Evolutionary conservation across 1,140 invertebrate genomes (phyloP).

Genomic region (Macrotrachela quadricornifera): DNA sequence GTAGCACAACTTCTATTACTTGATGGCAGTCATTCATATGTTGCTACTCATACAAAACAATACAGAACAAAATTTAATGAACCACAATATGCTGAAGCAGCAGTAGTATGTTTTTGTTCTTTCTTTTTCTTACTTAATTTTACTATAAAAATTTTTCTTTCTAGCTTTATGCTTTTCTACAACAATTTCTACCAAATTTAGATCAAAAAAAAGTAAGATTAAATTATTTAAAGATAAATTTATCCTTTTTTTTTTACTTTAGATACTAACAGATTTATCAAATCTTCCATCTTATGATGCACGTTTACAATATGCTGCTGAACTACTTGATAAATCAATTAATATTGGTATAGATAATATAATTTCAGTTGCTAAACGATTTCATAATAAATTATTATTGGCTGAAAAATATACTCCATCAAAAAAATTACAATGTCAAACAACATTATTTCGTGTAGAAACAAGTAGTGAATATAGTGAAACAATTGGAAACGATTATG

Average conservation of each 20-base stretch:
- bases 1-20: slow-evolving; percentile 40
- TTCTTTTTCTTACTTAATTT: neutral
- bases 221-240: slow-evolving; percentile 27
- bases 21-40: slow-evolving; percentile 73
- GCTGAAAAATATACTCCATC: slow-evolving; percentile 46
- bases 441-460: slow-evolving; percentile 47
- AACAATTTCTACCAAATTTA: slow-evolving; percentile 11
- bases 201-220: slow-evolving; percentile 6
- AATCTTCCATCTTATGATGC: neutral
- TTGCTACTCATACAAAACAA: slow-evolving; percentile 48
- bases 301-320: neutral
- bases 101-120: slow-evolving; percentile 10
- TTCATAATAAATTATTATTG: slow-evolving; percentile 50
- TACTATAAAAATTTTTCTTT: neutral
- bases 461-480: slow-evolving; percentile 44
- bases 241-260: slow-evolving; percentile 28
- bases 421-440: slow-evolving; percentile 38
- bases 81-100: neutral
- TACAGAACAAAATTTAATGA: slow-evolving; percentile 13
- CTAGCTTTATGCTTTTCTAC: neutral
- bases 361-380: slow-evolving; percentile 32
- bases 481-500: slow-evolving; percentile 20
- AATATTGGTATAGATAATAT: slow-evolving; percentile 2
- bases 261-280: neutral
- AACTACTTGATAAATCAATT: neutral